Percentiles rank a stretch among this genome's conserved stretches.
Conservation (phyloP, 2,797 vertebrate species). For the Rallus crepitans region DNA sequence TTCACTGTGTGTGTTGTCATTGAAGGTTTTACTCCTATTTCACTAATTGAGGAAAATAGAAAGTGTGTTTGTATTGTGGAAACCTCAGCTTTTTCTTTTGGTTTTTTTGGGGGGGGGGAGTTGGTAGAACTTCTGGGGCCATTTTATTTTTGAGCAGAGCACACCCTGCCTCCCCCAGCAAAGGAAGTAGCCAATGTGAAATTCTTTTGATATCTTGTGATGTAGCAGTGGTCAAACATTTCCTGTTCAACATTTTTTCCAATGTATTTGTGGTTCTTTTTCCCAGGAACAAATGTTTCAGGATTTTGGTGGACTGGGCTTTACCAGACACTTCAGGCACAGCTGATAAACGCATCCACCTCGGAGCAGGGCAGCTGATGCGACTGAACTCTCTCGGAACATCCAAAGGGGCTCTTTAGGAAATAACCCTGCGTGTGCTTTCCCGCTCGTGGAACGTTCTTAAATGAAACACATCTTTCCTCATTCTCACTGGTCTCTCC, state of each 20-base stretch:
- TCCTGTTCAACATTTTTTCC: conserved; percentile 74
- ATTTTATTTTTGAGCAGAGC: not conserved
- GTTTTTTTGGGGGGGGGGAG: not conserved
- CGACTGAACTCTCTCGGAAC: not conserved
- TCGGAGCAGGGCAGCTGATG: not conserved
- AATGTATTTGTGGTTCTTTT: conserved; percentile 67
- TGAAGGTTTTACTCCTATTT: conserved; percentile 31
- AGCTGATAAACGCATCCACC: not conserved
- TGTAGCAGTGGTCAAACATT: conserved; percentile 78
- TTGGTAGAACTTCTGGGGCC: not conserved
- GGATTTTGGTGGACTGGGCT: conserved; percentile 37
- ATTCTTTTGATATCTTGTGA: conserved; percentile 80
- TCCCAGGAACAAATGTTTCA: conserved; percentile 64
- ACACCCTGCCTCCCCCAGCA: conserved; percentile 24
- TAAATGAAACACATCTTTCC: conserved; percentile 74
- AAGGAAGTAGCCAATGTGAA: conserved; percentile 72
- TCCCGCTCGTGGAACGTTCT: conserved; percentile 51
- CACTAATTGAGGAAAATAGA: conserved; percentile 11
- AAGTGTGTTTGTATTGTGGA: conserved; percentile 10
- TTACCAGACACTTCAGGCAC: conserved; percentile 42
- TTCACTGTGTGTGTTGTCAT: not conserved
- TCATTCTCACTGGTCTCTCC: conserved; percentile 65
- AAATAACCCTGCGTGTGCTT: conserved; percentile 40
- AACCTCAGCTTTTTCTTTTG: not conserved
- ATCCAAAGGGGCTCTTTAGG: conserved; percentile 47